phyloP scores from a whole-genome alignment of 2,888 invertebrate species.

The Peribatodes rhomboidaria region DNA sequence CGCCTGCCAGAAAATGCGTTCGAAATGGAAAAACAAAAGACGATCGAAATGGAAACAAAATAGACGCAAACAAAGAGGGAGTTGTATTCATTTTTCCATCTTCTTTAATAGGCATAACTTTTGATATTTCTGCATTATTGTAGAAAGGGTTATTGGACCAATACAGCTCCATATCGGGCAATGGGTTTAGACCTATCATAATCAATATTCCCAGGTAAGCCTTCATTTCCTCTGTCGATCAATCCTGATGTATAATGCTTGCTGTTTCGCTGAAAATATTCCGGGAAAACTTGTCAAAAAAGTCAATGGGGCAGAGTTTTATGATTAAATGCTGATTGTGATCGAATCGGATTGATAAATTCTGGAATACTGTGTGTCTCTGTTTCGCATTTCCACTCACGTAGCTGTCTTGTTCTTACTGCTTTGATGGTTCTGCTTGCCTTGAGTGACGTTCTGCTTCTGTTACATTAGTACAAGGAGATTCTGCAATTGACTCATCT shows the following conservation, averaged over 20 bases:
- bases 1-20: too few relatives aligned
- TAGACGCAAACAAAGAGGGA: too few relatives aligned
- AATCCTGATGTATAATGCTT: slow-evolving; percentile 32
- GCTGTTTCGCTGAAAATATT: slow-evolving; percentile 41
- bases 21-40: too few relatives aligned
- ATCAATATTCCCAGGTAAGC: slow-evolving; percentile 45
- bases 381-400: slow-evolving; percentile 41
- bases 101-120: slow-evolving; percentile 39
- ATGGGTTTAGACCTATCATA: slow-evolving; percentile 49
- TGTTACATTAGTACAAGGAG: slow-evolving; percentile 28
- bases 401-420: slow-evolving; percentile 39
- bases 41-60: too few relatives aligned
- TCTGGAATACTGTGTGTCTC: slow-evolving; percentile 40
- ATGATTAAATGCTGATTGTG: slow-evolving; percentile 40
- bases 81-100: slow-evolving; percentile 51
- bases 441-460: slow-evolving; percentile 34
- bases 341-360: slow-evolving; percentile 39
- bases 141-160: slow-evolving; percentile 51
- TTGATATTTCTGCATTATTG: slow-evolving; percentile 46
- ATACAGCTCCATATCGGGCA: slow-evolving; percentile 47
- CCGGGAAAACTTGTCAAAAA: slow-evolving; percentile 45
- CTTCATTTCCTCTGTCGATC: slow-evolving; percentile 39
- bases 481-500: slow-evolving; percentile 31
- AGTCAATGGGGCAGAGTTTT: slow-evolving; percentile 43
- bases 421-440: slow-evolving; percentile 36